phyloP scores from a whole-genome alignment of 2,888 invertebrate genomes.

The Enchytraeus crypticus region DNA sequence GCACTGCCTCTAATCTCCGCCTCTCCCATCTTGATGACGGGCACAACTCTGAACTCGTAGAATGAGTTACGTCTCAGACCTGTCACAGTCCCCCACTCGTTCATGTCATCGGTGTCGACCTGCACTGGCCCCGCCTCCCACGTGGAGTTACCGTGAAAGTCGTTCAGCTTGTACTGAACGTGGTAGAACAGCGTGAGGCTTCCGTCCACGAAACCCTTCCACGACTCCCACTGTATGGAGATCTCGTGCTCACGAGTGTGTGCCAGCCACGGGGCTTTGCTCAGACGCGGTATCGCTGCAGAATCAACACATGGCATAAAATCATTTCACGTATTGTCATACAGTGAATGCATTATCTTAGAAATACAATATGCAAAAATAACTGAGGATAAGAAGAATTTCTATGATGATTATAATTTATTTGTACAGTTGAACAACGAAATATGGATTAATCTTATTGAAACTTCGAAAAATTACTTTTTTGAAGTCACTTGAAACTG shows the following conservation, averaged over 20 bases:
- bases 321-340: too few relatives aligned
- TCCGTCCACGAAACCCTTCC: conserved; percentile 10
- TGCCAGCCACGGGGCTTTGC: conserved; percentile 1
- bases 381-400: not conserved
- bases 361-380: not conserved
- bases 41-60: conserved; percentile 19
- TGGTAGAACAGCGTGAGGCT: conserved; percentile 12
- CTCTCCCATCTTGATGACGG: not conserved
- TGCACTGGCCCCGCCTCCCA: conserved; percentile 1
- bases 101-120: not conserved
- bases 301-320: too few relatives aligned
- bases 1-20: conserved; percentile 2
- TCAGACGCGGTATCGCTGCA: conserved; percentile 18
- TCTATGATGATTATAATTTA: not conserved
- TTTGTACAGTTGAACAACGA: too few relatives aligned
- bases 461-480: too few relatives aligned
- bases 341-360: too few relatives aligned
- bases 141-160: conserved; percentile 1
- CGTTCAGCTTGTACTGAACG: conserved; percentile 17
- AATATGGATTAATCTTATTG: too few relatives aligned
- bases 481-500: too few relatives aligned
- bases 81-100: not conserved
- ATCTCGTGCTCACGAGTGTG: conserved; percentile 9
- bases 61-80: conserved; percentile 12
- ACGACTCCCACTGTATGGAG: conserved; percentile 14